Evolutionary conservation across 1,140 invertebrate species (phyloP).

Genomic region (Leptinotarsa texana): DNA sequence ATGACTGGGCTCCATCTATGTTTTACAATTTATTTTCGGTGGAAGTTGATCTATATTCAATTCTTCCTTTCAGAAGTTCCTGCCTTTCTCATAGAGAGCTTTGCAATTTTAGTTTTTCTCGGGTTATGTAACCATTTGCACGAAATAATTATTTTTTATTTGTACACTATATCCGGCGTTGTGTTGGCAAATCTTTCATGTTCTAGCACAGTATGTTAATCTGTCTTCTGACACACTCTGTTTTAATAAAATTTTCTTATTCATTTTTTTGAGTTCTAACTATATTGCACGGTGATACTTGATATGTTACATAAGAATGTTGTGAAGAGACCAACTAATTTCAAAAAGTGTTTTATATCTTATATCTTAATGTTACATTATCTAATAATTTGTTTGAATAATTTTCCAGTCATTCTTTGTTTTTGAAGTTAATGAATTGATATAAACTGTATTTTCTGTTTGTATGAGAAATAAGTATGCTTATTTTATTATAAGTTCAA

Average conservation of each 20-base stretch:
- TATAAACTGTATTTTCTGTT: too few relatives aligned
- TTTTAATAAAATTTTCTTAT: neutral
- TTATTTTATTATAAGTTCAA: too few relatives aligned
- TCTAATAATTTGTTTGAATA: too few relatives aligned
- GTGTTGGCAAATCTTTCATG: slow-evolving; percentile 39
- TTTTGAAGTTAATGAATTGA: too few relatives aligned
- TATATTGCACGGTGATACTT: too few relatives aligned
- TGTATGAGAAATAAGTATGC: too few relatives aligned
- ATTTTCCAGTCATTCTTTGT: too few relatives aligned
- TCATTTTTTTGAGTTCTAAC: neutral
- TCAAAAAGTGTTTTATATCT: too few relatives aligned
- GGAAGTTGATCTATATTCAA: slow-evolving; percentile 17
- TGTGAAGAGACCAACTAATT: too few relatives aligned
- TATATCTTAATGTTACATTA: too few relatives aligned
- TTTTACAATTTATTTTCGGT: slow-evolving; percentile 20
- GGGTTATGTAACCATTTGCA: slow-evolving; percentile 4
- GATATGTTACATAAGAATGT: too few relatives aligned
- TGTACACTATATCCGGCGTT: slow-evolving; percentile 32
- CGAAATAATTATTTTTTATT: slow-evolving; percentile 17
- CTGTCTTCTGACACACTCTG: neutral
- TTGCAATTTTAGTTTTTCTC: slow-evolving; percentile 9
- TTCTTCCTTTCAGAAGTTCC: slow-evolving; percentile 27
- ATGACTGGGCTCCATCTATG: slow-evolving; percentile 20
- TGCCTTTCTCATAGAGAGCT: slow-evolving; percentile 9
- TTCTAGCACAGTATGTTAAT: slow-evolving; percentile 18